Conservation (phyloP, 2,797 vertebrate species). For the Acropternis orthonyx region DNA sequence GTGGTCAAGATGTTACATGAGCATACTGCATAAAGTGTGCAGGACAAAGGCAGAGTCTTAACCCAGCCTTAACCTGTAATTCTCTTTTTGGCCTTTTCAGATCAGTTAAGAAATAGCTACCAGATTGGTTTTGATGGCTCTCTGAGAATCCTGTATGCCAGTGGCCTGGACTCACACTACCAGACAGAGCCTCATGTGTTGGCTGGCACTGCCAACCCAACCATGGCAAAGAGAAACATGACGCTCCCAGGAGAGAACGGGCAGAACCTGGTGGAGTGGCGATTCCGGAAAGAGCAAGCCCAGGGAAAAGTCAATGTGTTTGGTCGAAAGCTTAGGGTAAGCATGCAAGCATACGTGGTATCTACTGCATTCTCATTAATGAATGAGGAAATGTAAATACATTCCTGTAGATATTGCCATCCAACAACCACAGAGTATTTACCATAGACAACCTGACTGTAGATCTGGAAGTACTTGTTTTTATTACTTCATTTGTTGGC, state of each 20-base stretch:
- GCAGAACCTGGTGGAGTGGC: slow-evolving; percentile 97
- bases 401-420: not conserved
- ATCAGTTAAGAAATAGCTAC: slow-evolving; percentile 94
- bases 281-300: slow-evolving; percentile 95
- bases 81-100: slow-evolving; percentile 72
- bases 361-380: not conserved
- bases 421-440: not conserved
- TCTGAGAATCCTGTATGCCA: slow-evolving; percentile 92
- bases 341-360: not conserved
- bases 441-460: not conserved
- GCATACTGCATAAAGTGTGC: not conserved
- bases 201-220: slow-evolving; percentile 93
- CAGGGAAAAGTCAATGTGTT: slow-evolving; percentile 96
- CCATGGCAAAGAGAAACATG: slow-evolving; percentile 94
- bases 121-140: slow-evolving; percentile 95
- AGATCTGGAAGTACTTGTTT: not conserved
- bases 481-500: not conserved
- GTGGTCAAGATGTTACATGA: not conserved
- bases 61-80: not conserved
- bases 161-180: slow-evolving; percentile 94
- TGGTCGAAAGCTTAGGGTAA: slow-evolving; percentile 94
- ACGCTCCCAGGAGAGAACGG: slow-evolving; percentile 93
- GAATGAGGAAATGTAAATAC: not conserved
- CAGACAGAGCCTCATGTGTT: slow-evolving; percentile 95
- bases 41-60: not conserved